Evolutionary conservation across 2,113 vertebrate genomes (phyloP).

Genomic region (Agapornis roseicollis): DNA sequence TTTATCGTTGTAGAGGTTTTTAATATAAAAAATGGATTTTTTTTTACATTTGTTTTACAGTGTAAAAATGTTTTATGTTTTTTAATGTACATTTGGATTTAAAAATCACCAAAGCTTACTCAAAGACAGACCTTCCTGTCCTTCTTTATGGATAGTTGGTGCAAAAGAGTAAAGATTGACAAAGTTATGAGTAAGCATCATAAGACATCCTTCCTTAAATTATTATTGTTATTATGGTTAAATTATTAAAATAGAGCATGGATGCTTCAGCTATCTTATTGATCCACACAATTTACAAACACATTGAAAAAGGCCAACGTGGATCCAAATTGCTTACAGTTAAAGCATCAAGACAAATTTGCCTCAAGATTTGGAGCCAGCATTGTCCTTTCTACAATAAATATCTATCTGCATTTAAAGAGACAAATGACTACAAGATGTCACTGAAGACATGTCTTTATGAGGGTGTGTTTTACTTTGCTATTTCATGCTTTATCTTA

Average conservation of each 20-base stretch:
- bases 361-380: not conserved
- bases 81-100: not conserved
- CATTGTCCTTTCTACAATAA: not conserved
- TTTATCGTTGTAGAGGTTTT: not conserved
- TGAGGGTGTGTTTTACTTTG: fast-evolving
- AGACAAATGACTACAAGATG: not conserved
- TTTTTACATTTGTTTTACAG: not conserved
- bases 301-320: not conserved
- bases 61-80: not conserved
- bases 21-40: not conserved
- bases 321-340: not conserved
- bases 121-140: not conserved
- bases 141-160: not conserved
- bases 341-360: not conserved
- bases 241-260: not conserved
- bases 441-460: not conserved
- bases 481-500: not conserved
- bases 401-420: not conserved
- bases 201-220: not conserved
- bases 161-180: not conserved
- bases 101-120: not conserved
- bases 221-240: not conserved
- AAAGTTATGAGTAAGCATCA: not conserved
- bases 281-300: not conserved
- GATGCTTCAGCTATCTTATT: not conserved